These are phyloP conservation scores for Caenorhabditis sp. DNA, from an alignment of 2,888 invertebrate genomes.

Conservation along the genomic window DNA sequence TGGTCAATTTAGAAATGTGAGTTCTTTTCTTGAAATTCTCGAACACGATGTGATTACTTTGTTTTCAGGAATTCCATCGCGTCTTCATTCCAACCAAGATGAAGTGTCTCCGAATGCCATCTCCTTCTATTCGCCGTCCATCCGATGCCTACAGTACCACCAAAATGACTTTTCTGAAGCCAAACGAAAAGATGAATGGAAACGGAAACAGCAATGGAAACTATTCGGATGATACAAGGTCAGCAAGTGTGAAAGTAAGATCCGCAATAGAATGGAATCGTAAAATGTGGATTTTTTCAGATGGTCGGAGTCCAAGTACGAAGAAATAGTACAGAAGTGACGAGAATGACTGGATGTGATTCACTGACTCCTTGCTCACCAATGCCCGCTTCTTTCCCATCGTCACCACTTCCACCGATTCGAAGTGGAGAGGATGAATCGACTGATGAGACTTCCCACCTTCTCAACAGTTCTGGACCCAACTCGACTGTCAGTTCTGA, in stretches of 20 bases:
- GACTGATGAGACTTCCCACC: constrained; percentile 66
- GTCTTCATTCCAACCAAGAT: constrained; percentile 79
- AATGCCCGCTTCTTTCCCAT: constrained; percentile 57
- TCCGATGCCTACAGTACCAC: constrained; percentile 74
- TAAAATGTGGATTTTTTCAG: constrained; percentile 42
- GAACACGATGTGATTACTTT: background rate
- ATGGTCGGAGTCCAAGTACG: constrained; percentile 63
- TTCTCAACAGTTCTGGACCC: constrained; percentile 52
- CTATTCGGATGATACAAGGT: constrained; percentile 59
- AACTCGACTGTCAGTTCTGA: constrained; percentile 43
- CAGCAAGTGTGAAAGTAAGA: constrained; percentile 62
- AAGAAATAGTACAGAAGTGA: constrained; percentile 66
- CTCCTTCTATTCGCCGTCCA: constrained; percentile 65
- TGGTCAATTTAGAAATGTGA: constrained; percentile 84
- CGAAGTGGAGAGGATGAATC: constrained; percentile 52
- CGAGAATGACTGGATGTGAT: constrained; percentile 62
- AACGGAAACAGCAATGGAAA: constrained; percentile 47
- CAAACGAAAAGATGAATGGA: constrained; percentile 39
- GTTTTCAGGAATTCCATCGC: constrained; percentile 81
- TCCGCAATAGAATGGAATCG: background rate
- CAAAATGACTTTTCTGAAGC: constrained; percentile 69
- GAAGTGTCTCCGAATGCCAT: constrained; percentile 63
- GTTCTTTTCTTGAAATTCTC: constrained; percentile 18
- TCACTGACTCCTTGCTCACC: constrained; percentile 60
- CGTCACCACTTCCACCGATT: constrained; percentile 61